Conservation (phyloP, 2,113 vertebrate genomes). For the Tinamus guttatus region DNA sequence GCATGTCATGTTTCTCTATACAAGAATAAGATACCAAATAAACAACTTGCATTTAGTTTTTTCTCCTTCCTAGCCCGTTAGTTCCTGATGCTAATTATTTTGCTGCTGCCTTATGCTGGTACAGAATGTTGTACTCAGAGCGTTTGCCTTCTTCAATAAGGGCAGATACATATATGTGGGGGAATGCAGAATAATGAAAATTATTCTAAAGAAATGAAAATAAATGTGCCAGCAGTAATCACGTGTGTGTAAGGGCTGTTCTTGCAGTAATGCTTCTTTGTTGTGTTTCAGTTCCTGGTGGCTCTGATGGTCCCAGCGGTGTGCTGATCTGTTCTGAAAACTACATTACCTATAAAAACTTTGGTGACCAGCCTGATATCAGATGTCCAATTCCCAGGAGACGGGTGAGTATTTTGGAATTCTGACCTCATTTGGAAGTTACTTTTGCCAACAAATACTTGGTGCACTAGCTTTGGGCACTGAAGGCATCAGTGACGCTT, state of each 20-base stretch:
- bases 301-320: slow-evolving; percentile 95
- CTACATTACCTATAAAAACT: slow-evolving; percentile 99
- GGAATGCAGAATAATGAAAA: too few species aligned
- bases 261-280: background rate
- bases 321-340: slow-evolving; percentile 99
- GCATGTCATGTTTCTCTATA: background rate
- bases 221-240: background rate
- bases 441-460: background rate
- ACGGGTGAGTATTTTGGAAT: slow-evolving; percentile 82
- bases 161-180: background rate
- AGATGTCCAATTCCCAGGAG: slow-evolving; percentile 97
- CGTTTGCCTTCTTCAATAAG: fast-evolving
- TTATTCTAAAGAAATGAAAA: background rate
- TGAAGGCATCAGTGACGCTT: background rate
- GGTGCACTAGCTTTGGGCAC: too few species aligned
- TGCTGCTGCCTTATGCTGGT: background rate
- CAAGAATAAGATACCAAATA: background rate
- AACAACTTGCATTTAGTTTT: background rate
- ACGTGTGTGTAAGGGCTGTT: background rate
- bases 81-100: background rate
- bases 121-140: background rate
- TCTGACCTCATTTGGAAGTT: background rate
- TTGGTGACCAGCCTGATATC: slow-evolving; percentile 98
- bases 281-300: slow-evolving; percentile 89
- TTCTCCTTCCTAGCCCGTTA: background rate